Conservation (phyloP, 2,888 invertebrate species). For the Lithophane leautieri region DNA sequence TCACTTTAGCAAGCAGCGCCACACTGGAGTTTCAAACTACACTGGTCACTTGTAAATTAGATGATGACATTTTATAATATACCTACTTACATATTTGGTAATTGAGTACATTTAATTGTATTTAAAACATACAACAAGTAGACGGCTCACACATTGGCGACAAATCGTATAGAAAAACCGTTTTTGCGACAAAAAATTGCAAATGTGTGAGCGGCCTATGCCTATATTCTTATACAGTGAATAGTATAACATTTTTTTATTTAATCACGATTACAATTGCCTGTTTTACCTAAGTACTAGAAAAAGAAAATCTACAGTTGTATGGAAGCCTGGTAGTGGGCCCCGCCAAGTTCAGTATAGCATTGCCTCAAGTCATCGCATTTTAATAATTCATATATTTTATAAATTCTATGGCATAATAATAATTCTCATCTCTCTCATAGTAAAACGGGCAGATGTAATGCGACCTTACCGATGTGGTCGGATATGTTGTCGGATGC, state of each 20-base stretch:
- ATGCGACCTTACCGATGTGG: slow-evolving; percentile 50
- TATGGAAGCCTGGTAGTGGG: slow-evolving; percentile 13
- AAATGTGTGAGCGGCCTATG: slow-evolving; percentile 53
- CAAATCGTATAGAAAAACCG: slow-evolving; percentile 28
- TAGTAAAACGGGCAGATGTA: slow-evolving; percentile 39
- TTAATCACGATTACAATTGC: slow-evolving; percentile 43
- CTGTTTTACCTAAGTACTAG: slow-evolving; percentile 19
- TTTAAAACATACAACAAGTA: slow-evolving; percentile 55
- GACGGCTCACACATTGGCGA: slow-evolving; percentile 43
- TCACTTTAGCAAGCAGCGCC: background rate
- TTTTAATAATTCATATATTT: background rate
- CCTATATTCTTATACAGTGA: slow-evolving; percentile 57
- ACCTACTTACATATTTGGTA: slow-evolving; percentile 59
- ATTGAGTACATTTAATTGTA: slow-evolving; percentile 62
- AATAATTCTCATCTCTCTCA: background rate
- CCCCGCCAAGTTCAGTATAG: slow-evolving; percentile 24
- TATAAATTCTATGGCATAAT: background rate
- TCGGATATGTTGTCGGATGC: slow-evolving; percentile 75
- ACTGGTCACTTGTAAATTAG: slow-evolving; percentile 14
- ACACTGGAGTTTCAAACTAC: background rate
- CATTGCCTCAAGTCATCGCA: background rate
- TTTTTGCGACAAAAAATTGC: slow-evolving; percentile 23
- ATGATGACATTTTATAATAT: slow-evolving; percentile 24
- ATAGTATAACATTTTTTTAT: slow-evolving; percentile 57
- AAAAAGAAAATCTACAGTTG: background rate